Conservation (phyloP, 2,888 invertebrate species). For the Gryllus longicercus region DNA sequence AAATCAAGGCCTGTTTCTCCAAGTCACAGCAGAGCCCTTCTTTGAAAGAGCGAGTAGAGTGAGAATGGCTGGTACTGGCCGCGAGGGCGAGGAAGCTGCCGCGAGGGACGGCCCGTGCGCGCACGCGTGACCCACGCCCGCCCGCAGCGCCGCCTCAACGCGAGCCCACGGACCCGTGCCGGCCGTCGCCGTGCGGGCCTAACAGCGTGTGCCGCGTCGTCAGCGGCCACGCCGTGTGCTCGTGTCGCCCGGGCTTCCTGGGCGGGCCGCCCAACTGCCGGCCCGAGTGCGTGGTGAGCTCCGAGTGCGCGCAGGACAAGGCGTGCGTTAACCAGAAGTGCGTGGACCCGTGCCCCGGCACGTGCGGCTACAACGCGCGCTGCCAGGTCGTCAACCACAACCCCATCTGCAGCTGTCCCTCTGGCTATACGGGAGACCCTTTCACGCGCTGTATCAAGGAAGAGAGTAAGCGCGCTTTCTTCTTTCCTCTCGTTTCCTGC, state of each 20-base stretch:
- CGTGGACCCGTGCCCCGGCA: conserved; percentile 50
- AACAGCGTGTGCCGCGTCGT: conserved; percentile 70
- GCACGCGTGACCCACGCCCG: not conserved
- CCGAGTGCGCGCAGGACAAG: conserved; percentile 60
- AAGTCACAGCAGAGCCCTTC: no score
- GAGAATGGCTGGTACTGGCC: no score
- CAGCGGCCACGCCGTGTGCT: conserved; percentile 47
- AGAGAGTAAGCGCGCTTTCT: conserved; percentile 54
- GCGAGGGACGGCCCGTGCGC: no score
- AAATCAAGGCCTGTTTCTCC: no score
- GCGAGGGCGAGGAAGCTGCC: no score
- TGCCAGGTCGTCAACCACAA: conserved; percentile 50
- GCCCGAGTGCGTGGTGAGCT: conserved; percentile 73
- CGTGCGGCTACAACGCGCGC: conserved; percentile 48
- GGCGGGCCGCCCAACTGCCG: conserved; percentile 77
- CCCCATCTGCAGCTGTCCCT: conserved; percentile 50
- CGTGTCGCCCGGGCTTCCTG: conserved; percentile 60
- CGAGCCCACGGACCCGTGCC: conserved; percentile 57
- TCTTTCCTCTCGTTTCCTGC: conserved; percentile 38
- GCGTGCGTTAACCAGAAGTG: conserved; percentile 72
- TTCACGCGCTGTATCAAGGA: conserved; percentile 57
- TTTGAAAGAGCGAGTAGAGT: no score
- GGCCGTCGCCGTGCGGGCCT: conserved; percentile 73
- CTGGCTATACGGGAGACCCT: conserved; percentile 71
- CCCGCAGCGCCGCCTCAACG: conserved; percentile 36